Base-by-base conservation (phyloP, 2,113 vertebrate species). In the Lates calcarifer region DNA sequence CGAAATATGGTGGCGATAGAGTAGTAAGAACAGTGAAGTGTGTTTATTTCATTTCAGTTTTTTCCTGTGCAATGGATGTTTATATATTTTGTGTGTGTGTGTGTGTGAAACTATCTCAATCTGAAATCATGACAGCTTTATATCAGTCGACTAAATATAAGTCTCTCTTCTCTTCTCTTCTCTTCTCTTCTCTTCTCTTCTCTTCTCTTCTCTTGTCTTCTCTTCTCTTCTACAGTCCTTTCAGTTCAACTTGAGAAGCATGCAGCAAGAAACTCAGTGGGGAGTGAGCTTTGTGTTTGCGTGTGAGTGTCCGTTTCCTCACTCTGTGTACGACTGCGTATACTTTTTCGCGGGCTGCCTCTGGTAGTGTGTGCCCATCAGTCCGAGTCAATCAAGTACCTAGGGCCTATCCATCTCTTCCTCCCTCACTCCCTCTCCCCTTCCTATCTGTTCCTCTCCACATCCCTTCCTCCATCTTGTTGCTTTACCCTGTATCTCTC, bases 371-470 rank as follows among this genome's bases (percentile, higher is more conserved):
- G 26, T 26, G 37, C 61, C 39, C 45, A 83, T 87, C 79, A 78
- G 63, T 85, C 57, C 5, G 57, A 86, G 57, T 89, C 82, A 76
- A 68, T 84, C 63, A 82, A 73, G 57, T 78, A 82, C 60, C 57
- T 18, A 29, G 57, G 45, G 66, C 77, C 70, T 62, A 67, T 86
- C 79, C 68, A 58, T 89, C 82, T 51, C 64, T 66, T 49, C 57
- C 39, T 79, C 35, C 33, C 53, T 71, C 10, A 0, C 79, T 86
- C 51, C n/a, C 64, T 73, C 61, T 61, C 60, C 60, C 62, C 53
- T 58, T 47, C 33, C 72, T 31, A 22, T 89, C 55, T 60, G 29
- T 66, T 77, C 26, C 65, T 68, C 68, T 53, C 64, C 39, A 60
- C 74, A 78, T 49, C 70, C 10, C 12, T 64, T 68, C 53, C 65